phyloP scores from a whole-genome alignment of 2,888 invertebrate genomes.

The Lasioglossum zephyrum region DNA sequence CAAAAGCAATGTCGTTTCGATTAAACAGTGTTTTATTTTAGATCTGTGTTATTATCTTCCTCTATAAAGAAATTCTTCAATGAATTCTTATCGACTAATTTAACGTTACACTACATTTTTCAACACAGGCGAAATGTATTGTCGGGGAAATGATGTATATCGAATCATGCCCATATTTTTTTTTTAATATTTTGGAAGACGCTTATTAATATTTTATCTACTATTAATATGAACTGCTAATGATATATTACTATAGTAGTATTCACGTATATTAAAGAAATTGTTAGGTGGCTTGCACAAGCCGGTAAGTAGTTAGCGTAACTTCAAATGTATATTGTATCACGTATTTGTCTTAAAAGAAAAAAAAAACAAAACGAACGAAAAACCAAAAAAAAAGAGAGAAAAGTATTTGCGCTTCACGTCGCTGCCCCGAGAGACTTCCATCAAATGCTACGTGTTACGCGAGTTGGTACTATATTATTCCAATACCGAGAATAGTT shows the following conservation, averaged over 20 bases:
- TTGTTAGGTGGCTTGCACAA: conserved; percentile 26
- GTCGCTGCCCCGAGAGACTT: conserved; percentile 10
- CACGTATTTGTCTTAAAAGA: conserved; percentile 4
- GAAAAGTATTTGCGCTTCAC: conserved; percentile 22
- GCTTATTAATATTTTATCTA: conserved; percentile 39
- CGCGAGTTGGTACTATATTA: conserved; percentile 23
- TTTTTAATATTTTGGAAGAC: conserved; percentile 42
- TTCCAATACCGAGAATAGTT: conserved; percentile 38
- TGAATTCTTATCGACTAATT: neutral
- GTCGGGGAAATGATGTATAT: neutral
- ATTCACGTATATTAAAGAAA: conserved; percentile 27
- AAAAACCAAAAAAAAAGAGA: neutral
- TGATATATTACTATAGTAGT: conserved; percentile 17
- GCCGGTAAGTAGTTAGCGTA: conserved; percentile 14
- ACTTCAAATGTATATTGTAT: conserved; percentile 16
- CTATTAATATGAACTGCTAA: conserved; percentile 19
- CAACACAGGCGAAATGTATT: conserved; percentile 19
- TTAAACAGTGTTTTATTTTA: conserved; percentile 10
- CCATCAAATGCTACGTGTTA: conserved; percentile 1
- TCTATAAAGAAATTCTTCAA: neutral
- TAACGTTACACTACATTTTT: conserved; percentile 14
- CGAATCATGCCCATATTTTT: conserved; percentile 17
- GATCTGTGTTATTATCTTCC: neutral
- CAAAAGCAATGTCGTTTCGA: neutral
- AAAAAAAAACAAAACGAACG: neutral